Conservation (phyloP, 2,888 invertebrate genomes). For the Lasioglossum leucozonium region DNA sequence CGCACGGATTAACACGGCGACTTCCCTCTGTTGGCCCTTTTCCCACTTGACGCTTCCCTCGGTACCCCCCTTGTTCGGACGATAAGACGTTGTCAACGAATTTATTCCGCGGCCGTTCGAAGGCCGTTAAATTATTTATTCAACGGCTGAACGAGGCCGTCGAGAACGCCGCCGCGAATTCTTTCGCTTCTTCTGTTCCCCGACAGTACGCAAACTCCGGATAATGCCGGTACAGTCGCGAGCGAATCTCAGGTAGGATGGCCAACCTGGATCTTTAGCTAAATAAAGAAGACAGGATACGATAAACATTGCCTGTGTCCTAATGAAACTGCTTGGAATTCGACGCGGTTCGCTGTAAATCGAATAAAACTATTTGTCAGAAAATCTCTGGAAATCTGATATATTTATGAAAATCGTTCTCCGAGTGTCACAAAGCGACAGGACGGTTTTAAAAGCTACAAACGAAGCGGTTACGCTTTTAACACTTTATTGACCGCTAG, state of each 20-base stretch:
- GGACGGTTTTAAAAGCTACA: too few relatives aligned
- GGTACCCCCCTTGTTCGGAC: too few relatives aligned
- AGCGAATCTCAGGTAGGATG: neutral
- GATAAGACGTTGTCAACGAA: neutral
- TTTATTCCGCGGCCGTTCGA: neutral
- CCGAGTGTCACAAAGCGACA: too few relatives aligned
- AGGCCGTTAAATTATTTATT: conserved; percentile 2
- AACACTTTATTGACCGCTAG: too few relatives aligned
- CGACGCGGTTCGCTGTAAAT: neutral
- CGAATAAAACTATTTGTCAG: too few relatives aligned
- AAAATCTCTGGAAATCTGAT: neutral
- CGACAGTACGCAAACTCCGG: neutral
- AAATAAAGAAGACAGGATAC: neutral
- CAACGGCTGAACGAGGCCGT: neutral
- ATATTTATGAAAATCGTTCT: neutral
- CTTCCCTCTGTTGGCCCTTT: conserved; percentile 6
- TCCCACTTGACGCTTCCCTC: neutral
- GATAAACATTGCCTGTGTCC: neutral
- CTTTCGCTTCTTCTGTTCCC: neutral
- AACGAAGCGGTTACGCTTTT: too few relatives aligned
- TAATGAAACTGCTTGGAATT: neutral
- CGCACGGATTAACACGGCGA: conserved; percentile 45
- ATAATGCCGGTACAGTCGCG: neutral
- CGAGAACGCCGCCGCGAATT: neutral
- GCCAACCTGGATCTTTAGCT: neutral